Evolutionary conservation across 2,888 invertebrate genomes (phyloP), one percentile per base, ranked within the genome.

Genomic region (Odontothrips loti): DNA sequence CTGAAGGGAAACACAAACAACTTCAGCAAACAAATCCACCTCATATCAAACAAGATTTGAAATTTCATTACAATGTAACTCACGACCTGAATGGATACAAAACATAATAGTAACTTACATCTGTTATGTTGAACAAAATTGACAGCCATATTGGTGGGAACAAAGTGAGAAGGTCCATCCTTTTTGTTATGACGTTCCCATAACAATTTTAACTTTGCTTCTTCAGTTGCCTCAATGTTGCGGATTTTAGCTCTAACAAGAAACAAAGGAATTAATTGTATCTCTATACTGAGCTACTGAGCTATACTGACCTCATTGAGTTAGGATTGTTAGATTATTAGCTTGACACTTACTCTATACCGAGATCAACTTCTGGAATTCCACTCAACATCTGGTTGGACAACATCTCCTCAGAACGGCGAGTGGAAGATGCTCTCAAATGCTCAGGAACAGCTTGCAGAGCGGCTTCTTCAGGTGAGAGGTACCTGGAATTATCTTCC

Each of bases 321-420:
- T n/a, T n/a, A n/a, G n/a, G n/a, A n/a, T n/a, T n/a, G n/a, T n/a
- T n/a, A n/a, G n/a, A 81, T 23, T 68, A 1, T 43, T 10, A n/a
- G 17, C 6, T 63, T 79, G n/a, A 10, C 78, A 87, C 90, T 87
- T 86, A 92, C 91, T 98, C 97, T 85, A 99, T 98, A n/a, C 99
- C 99, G 81, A 99, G 90, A 88, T 99, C 99, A 0, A 99, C 96
- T 90, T 99, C 99, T 0, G 99, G 99, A 84, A 99, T 99, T 63
- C 99, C 99, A 86, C 97, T 98, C 8, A 99, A 90, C 99, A 99
- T 99, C 90, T 99, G 99, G 90, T 99, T 98, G 4, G 99, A 99
- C 85, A 99, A 91, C 97, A 99, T 98, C 89, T 99, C 99, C 88
- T 99, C 99, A 1, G 96, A 97, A 86, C 94, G 91, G 85, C 96